These are phyloP conservation scores for Mythimna albipuncta DNA, from an alignment of 2,888 invertebrate genomes.

Conservation along the genomic window DNA sequence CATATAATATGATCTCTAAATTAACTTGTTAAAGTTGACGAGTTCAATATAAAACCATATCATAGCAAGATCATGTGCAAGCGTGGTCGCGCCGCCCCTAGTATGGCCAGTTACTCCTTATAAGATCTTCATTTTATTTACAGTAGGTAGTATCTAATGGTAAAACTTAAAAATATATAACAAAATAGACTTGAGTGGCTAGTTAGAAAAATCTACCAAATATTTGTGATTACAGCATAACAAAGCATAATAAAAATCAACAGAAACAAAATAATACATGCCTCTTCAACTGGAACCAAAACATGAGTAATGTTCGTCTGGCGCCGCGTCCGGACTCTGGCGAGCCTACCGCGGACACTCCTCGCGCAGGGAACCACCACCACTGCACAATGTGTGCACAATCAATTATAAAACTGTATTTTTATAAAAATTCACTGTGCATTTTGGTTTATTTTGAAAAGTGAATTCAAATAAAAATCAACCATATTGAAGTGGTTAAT, in stretches of 20 bases:
- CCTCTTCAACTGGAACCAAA: constrained; percentile 72
- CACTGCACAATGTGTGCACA: not conserved
- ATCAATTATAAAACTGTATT: not conserved
- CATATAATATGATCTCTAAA: constrained; percentile 53
- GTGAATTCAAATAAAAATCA: not conserved
- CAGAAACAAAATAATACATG: constrained; percentile 84
- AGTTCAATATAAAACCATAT: constrained; percentile 46
- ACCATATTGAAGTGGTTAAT: not conserved
- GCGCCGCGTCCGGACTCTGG: constrained; percentile 44
- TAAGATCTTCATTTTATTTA: constrained; percentile 85
- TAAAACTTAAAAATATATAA: constrained; percentile 90
- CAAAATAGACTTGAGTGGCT: constrained; percentile 87
- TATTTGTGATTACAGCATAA: constrained; percentile 87
- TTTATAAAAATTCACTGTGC: not conserved
- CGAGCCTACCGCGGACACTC: not conserved
- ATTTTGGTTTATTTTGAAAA: not conserved
- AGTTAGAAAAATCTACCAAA: constrained; percentile 84
- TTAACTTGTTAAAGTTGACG: constrained; percentile 35
- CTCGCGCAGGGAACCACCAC: not conserved
- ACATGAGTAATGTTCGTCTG: constrained; percentile 63
- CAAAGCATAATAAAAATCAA: constrained; percentile 86
- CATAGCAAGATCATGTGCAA: constrained; percentile 67
- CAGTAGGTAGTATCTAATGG: constrained; percentile 81
- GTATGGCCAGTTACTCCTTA: constrained; percentile 80
- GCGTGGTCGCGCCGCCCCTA: constrained; percentile 68